Evolutionary conservation across 2,888 invertebrate species (phyloP), one percentile per base, ranked within the genome.

Genomic region (Nowickia ferox): DNA sequence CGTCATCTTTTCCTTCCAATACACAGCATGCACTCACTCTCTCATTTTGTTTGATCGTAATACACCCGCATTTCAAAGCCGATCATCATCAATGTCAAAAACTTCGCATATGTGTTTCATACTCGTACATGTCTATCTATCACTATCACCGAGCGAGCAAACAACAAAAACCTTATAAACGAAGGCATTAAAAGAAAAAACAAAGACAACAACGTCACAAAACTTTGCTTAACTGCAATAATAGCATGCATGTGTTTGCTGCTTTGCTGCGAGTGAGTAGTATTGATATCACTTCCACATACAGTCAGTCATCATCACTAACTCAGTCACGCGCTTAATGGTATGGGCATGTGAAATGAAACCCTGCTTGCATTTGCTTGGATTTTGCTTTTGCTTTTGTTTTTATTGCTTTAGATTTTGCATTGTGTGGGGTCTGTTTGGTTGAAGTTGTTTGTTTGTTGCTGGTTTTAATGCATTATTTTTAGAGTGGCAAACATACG

Each of bases 1-100:
- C 77, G 68, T n/a, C 30, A 6, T 30, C 30, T 11, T 42, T n/a
- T 42, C 0, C 30, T 13, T 59, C 22, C n/a, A 61, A 51, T 51
- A 59, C 59, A 51, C 59, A 69, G n/a, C 22, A 19, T 61, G 44
- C 40, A 53, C 22, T 69, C 22, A 68, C 22, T 51, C 68, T 68
- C 68, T 22, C 30, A 30, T 30, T 66, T 22, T 59, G 48, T 80
- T 63, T 81, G 74, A 81, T 82, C 74, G 82, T 57, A 79, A 79
- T 82, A 85, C 85, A 86, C 85, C 85, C 85, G 82, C 85, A 86
- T 86, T 86, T 86, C 85, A 86, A 82, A 86, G 75, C 85, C 85
- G 78, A 86, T 86, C 85, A 86, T 78, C 85, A 82, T 86, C 85
- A 82, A 85, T 79, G 85, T 79, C 82, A 85, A 51, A 75, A 77